Evolutionary conservation across 2,888 invertebrate genomes (phyloP), one percentile per base, ranked within the genome.

Genomic region (Xanthorhoe spadicearia): DNA sequence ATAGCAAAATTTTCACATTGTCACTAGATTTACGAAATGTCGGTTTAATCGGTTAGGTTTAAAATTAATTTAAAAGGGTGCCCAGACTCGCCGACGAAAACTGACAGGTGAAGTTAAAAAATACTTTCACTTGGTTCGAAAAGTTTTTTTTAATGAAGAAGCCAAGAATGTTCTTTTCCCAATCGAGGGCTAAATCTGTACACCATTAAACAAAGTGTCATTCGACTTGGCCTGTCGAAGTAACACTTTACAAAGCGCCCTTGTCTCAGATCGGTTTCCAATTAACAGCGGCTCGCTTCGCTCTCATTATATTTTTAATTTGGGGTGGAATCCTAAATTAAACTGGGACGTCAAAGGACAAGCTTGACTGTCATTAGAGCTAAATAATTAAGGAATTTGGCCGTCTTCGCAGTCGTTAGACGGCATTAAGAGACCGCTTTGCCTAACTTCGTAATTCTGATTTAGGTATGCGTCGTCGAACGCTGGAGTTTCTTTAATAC

Each of bases 281-380:
- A 93, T 93, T 92, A 93, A 92, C 90, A 87, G 84, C 81, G 85
- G 81, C 87, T 87, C 87, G 84, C 88, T 87, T 85, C 84, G 81
- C 84, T 89, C 93, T 93, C 93, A 92, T 93, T 93, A 93, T 93
- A 93, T 92, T 93, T 93, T 93, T 93, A 93, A 93, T 93, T 93
- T 92, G 90, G 92, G 92, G 91, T 80, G 89, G 90, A 89, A 89
- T 92, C 86, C 84, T 86, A 89, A 92, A 93, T 92, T 92, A 92
- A 91, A 90, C 86, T 86, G 83, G 82, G 84, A 85, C 89, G 92
- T 92, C 92, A 93, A 92, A 93, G 92, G 90, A 92, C 92, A 91
- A 84, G 82, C 86, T 78, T 84, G 85, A 79, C 85, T 85, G 87
- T 90, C 90, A 91, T 92, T 92, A 92, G 86, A 90, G 92, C 88